Evolutionary conservation across 2,888 invertebrate species (phyloP), one percentile per base, ranked within the genome.

Genomic region (Pharmacophagus antenor): DNA sequence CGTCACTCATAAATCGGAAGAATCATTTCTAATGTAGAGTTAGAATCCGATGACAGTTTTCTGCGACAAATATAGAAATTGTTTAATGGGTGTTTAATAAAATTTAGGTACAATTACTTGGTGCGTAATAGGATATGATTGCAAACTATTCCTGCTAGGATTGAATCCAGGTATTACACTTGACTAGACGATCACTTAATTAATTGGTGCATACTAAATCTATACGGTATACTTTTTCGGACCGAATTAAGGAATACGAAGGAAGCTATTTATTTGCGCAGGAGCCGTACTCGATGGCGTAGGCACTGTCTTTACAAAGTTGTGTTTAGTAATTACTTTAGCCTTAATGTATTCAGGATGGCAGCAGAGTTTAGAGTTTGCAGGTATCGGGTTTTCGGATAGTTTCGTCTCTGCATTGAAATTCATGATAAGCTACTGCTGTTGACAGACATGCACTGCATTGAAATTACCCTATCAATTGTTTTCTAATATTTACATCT

Each of bases 291-390:
- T 44, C 51, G 51, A 21, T 27, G 31, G 12, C 22, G 42, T 18
- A 46, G 46, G 51, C 46, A 51, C 18, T 51, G 25, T 23, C 51
- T 42, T 37, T 46, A 37, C 46, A 37, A 58, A 58, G 46, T 58
- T 52, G 50, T 58, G 46, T 23, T 46, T 46, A n/a, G 27, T 51
- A 58, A 58, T 52, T 58, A 58, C 46, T 58, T 51, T 44, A 52
- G 37, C 22, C 31, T 21, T 58, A 58, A 57, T 51, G 46, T 58
- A 58, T 58, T 51, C 51, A 46, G 25, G 46, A 21, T 18, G 22
- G 51, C 51, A 46, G 37, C 17, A 22, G 21, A 57, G 44, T 49
- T 57, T 57, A 21, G 27, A 50, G 50, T 50, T 50, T 57, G 44
- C 50, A 25, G 25, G 56, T 57, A 50, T 44, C 56, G 44, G 23